Evolutionary conservation across 2,888 invertebrate genomes (phyloP).

Genomic region (Drosophila picticornis): DNA sequence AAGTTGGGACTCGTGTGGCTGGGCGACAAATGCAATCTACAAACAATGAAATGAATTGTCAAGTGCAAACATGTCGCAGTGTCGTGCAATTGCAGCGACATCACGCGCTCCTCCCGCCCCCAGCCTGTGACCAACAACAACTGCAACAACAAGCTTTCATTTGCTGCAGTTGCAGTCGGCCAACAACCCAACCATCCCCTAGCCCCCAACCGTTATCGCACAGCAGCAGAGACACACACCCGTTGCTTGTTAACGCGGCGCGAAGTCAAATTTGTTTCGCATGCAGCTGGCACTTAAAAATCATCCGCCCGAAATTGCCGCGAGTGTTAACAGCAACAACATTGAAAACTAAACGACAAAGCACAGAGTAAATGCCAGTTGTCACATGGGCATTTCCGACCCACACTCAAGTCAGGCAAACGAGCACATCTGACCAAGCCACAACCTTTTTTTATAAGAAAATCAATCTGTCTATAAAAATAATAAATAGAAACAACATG

Average conservation of each 20-base stretch:
- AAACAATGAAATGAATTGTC: conserved; percentile 83
- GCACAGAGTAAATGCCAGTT: conserved; percentile 53
- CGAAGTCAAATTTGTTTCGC: conserved; percentile 68
- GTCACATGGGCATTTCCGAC: conserved; percentile 60
- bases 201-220: conserved; percentile 4
- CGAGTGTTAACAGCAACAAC: conserved; percentile 23
- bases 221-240: conserved; percentile 15
- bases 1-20: conserved; percentile 14
- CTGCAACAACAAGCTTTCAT: conserved; percentile 55
- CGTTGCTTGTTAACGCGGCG: conserved; percentile 43
- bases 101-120: neutral
- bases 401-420: conserved; percentile 23
- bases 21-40: conserved; percentile 80
- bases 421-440: conserved; percentile 19
- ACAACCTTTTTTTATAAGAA: neutral
- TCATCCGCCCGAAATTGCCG: conserved; percentile 37
- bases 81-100: conserved; percentile 72
- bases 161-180: conserved; percentile 56
- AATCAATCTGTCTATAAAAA: conserved; percentile 28
- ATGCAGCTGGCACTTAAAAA: conserved; percentile 68
- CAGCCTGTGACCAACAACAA: conserved; percentile 2
- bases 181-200: neutral
- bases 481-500: conserved; percentile 46
- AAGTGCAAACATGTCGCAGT: conserved; percentile 79
- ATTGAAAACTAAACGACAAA: conserved; percentile 44